phyloP scores from a whole-genome alignment of 1,140 invertebrate species.

The Atta cephalotes region DNA sequence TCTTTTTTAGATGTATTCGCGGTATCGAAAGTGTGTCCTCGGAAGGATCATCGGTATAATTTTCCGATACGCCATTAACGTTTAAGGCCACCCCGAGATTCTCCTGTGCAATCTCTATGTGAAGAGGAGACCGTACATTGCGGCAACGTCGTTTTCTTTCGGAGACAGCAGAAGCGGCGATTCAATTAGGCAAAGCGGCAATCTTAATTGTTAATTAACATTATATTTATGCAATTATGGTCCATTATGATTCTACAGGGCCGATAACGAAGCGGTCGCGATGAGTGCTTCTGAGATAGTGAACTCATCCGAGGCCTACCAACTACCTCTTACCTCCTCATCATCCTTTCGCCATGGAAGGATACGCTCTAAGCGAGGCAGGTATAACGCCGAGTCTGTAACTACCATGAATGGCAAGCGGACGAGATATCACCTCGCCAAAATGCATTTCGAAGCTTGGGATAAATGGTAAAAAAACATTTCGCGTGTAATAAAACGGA shows the following conservation, averaged over 20 bases:
- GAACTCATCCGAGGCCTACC: conserved; percentile 40
- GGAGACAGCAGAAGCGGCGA: conserved; percentile 68
- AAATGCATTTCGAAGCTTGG: conserved; percentile 50
- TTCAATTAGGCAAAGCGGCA: conserved; percentile 81
- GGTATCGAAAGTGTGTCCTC: conserved; percentile 55
- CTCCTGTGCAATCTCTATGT: conserved; percentile 27
- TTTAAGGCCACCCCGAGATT: conserved; percentile 72
- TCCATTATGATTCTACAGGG: conserved; percentile 78
- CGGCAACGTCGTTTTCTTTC: conserved; percentile 14
- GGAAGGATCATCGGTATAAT: conserved; percentile 76
- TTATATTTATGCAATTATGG: conserved; percentile 83
- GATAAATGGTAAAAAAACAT: conserved; percentile 2
- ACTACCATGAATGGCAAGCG: conserved; percentile 40
- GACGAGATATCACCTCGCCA: conserved; percentile 36
- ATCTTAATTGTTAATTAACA: conserved; percentile 84
- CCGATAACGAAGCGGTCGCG: conserved; percentile 75
- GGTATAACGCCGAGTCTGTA: conserved; percentile 36
- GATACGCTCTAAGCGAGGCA: conserved; percentile 52
- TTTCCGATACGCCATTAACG: conserved; percentile 77
- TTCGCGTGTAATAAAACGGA: conserved; percentile 29
- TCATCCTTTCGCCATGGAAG: conserved; percentile 24
- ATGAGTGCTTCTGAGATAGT: conserved; percentile 70
- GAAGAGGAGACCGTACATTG: conserved; percentile 34
- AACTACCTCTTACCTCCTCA: background rate
- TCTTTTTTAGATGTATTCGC: conserved; percentile 25